Evolutionary conservation across 1,140 invertebrate species (phyloP), one percentile per base, ranked within the genome.

Genomic region (Tetramorium simillimum): DNA sequence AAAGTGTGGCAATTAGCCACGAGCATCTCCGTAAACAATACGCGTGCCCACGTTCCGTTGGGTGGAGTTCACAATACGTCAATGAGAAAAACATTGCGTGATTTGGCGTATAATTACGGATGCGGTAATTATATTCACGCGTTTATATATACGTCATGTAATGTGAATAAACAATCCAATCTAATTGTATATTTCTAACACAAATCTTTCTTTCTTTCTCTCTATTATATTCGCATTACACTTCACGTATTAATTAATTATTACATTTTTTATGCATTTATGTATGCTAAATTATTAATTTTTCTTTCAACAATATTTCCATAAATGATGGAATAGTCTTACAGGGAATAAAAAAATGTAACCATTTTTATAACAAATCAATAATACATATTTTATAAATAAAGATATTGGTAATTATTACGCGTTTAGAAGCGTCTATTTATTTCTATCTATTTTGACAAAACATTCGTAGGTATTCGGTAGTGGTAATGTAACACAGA

Each of bases 71-170:
- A 62, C 60, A 76, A 89, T 76, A 75, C 69, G 53, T 85, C 53
- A 76, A 89, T 70, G 46, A 49, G 69, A 89, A 72, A 76, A 60
- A 37, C 84, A 73, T 89, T 86, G 43, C 33, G 70, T 70, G 88
- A 89, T 88, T 89, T 28, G 70, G 53, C 53, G 40, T 40, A 73
- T 89, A 89, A 89, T 89, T 89, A 89, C 56, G 40, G 84, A 85
- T 28, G 58, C 46, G 56, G 60, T 62, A 56, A 84, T 84, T 84
- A 76, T 85, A 76, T 73, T 78, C 73, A 21, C 33, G 33, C 49
- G 73, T 65, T 86, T 73, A 49, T 60, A 49, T 60, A 60, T 21
- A 60, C 37, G 21, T 58, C 65, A 65, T 58, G 33, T 40, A 40
- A 69, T 21, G 33, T 33, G 28, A 40, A 73, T 72, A 73, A 82